phyloP scores from a whole-genome alignment of 2,888 invertebrate genomes.

The Brenthis hecate region DNA sequence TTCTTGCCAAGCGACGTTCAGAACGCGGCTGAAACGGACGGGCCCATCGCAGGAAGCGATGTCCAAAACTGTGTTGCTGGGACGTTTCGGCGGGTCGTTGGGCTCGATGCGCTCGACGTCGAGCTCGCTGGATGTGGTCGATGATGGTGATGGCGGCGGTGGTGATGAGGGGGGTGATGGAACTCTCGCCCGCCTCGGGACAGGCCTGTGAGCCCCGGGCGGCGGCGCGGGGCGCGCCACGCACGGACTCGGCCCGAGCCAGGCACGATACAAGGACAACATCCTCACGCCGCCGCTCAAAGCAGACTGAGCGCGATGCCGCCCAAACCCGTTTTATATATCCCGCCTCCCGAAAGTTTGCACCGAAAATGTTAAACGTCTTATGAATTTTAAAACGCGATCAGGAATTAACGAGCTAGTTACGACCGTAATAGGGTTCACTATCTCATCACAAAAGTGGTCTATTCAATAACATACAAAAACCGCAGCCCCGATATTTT shows the following conservation, averaged over 20 bases:
- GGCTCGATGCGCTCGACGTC: conserved; percentile 72
- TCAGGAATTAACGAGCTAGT: conserved; percentile 28
- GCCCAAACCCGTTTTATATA: conserved; percentile 53
- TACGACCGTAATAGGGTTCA: conserved; percentile 18
- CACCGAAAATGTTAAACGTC: conserved; percentile 27
- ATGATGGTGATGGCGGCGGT: conserved; percentile 67
- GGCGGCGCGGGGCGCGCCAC: conserved; percentile 74
- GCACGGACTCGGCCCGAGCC: conserved; percentile 77
- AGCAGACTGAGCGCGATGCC: conserved; percentile 51
- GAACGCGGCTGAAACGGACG: conserved; percentile 90
- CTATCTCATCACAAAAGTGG: conserved; percentile 25
- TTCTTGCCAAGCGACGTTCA: conserved; percentile 89
- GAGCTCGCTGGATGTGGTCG: conserved; percentile 71
- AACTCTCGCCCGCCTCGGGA: conserved; percentile 63
- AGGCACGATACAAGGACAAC: conserved; percentile 79
- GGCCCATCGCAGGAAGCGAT: conserved; percentile 97
- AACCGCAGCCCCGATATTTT: conserved; percentile 31
- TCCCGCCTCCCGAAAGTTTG: conserved; percentile 24
- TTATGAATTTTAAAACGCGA: conserved; percentile 21
- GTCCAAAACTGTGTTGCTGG: conserved; percentile 85
- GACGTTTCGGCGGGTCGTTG: conserved; percentile 51
- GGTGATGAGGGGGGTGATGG: conserved; percentile 64
- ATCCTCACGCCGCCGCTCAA: conserved; percentile 53
- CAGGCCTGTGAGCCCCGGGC: conserved; percentile 75
- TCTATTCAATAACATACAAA: conserved; percentile 35